Evolutionary conservation across 2,888 invertebrate genomes (phyloP).

Genomic region (Punctoribates punctum): DNA sequence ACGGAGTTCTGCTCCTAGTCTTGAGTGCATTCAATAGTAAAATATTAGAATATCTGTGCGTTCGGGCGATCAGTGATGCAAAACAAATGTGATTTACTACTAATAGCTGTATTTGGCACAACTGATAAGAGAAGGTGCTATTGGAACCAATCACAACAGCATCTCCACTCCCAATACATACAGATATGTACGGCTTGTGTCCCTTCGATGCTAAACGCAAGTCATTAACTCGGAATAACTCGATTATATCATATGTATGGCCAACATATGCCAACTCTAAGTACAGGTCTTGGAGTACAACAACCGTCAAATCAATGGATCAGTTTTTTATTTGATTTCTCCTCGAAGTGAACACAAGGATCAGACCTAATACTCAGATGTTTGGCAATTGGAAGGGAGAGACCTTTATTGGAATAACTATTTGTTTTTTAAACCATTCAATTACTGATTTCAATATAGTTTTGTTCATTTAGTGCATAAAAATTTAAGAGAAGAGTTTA

Average conservation of each 20-base stretch:
- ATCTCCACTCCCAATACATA: not conserved
- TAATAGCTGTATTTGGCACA: constrained; percentile 11
- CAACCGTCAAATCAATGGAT: not conserved
- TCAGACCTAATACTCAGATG: not conserved
- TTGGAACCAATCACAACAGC: constrained; percentile 2
- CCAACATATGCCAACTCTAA: constrained; percentile 16
- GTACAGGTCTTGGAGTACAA: not conserved
- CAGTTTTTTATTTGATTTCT: constrained; percentile 26
- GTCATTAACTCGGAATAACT: constrained; percentile 24
- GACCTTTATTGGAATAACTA: not conserved
- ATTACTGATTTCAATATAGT: too few species aligned
- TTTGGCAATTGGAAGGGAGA: not conserved
- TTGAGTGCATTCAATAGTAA: not conserved
- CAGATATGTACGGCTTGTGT: not conserved
- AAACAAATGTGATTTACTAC: constrained; percentile 34
- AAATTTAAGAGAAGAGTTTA: not conserved
- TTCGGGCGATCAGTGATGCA: constrained; percentile 15
- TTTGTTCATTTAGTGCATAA: not conserved
- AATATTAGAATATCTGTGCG: not conserved
- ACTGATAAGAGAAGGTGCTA: constrained; percentile 26
- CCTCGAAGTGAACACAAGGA: not conserved
- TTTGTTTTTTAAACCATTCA: not conserved
- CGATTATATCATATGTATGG: constrained; percentile 28
- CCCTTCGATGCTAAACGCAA: not conserved
- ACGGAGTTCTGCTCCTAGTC: not conserved